Evolutionary conservation across 2,888 invertebrate species (phyloP), one percentile per base, ranked within the genome.

Genomic region (Sympetrum striolatum): DNA sequence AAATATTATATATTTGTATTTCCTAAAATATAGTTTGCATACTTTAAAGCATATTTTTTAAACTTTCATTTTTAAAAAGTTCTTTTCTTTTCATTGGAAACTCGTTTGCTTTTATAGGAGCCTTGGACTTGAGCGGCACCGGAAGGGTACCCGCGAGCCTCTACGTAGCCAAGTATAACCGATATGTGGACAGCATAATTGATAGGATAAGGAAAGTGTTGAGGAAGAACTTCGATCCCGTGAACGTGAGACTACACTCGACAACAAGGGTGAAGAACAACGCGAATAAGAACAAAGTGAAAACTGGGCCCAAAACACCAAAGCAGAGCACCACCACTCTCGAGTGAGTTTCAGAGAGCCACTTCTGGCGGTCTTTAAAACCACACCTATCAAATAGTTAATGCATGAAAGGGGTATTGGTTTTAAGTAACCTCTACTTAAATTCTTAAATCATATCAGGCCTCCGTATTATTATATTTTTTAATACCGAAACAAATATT

Each of bases 131-230:
- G 14, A 92, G 92, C 22, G 91, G 92, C 5, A 92, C 92, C 80
- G 92, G 92, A 80, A 93, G 93, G 90, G 94, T 97, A 92, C 96
- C 97, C 64, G 96, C 96, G 0, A 86, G 86, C 15, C 95, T 96
- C 91, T 96, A 97, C 94, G 96, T 97, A 58, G 95, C 96, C 90
- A 97, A 97, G 93, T 98, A 98, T 94, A 98, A 98, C 94, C 95
- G 96, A 92, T 98, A 97, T 93, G 96, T 97, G 91, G 98, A 98
- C 94, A 97, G 96, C 92, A 97, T 98, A 92, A 95, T 98, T 91
- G 96, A 96, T 91, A 95, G 97, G 92, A 97, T 98, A 94, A 98
- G 98, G 94, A 96, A 96, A 92, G 97, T 98, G 91, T 94, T 98
- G 92, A 95, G 96, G 90, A 95, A 96, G 91, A 97, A 97, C 90